Base-by-base conservation (phyloP, 2,797 vertebrate genomes). In the Onychomys arenicola region DNA sequence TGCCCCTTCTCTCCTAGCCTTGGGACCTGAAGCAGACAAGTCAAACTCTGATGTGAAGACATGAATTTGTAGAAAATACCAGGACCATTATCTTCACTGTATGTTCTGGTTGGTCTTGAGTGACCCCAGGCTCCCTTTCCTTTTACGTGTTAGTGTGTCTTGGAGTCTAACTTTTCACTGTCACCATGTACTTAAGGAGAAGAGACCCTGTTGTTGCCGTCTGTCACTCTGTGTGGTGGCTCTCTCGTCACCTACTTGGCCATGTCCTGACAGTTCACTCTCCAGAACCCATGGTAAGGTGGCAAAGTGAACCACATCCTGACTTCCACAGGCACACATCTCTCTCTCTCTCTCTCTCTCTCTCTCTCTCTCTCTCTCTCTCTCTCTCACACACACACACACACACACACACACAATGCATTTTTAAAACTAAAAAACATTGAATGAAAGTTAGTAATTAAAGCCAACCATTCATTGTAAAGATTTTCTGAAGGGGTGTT, bases 391-490 rank as follows among this genome's bases (percentile, higher is more conserved):
- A 3, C 37, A 57, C 6, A 81, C 78, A 49, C n/a, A 32, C 25
- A 14, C 40, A 46, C 27, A 46, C 82, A 67, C 21, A 78, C 63
- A 49, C 49, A 11, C n/a, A 67, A 85, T 67, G 43, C 43, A 71
- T 55, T 87, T 69, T 87, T 55, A 73, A 87, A 37, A 55, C 8
- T 73, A 57, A 19, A 73, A 32, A 32, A 12, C 49, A 87, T 75
- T 89, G 61, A 19, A 87, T 89, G 61, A 19, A 87, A 75, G 49
- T 55, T 71, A 29, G 23, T 32, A 40, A 89, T 84, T 10, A 59
- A 90, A 94, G 82, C 40, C 34, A 90, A 6, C 59, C 85, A 71
- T 80, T 95, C 55, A 92, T 90, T 95, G 43, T 96, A 91, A 92
- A 93, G 10, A 61, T 73, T 93, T 91, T 21, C 43, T 69, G 87